These are phyloP conservation scores for Magallana gigas DNA, from an alignment of 1,140 invertebrate species.

Conservation along the genomic window DNA sequence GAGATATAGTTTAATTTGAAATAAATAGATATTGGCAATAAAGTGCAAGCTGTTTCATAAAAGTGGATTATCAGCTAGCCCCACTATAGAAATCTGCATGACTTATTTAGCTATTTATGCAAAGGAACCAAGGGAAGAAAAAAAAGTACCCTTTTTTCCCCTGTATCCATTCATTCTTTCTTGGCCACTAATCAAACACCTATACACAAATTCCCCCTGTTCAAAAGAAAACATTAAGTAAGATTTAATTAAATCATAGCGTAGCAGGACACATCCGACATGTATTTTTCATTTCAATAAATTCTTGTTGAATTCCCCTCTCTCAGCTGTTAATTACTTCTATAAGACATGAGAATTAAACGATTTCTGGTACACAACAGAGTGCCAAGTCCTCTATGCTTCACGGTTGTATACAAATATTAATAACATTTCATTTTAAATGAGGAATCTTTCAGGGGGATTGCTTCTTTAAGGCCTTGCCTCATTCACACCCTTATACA, in stretches of 20 bases:
- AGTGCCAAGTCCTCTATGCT: neutral
- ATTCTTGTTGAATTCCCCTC: constrained; percentile 13
- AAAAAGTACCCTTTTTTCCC: neutral
- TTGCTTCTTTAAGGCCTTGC: neutral
- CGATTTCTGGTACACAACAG: constrained; percentile 27
- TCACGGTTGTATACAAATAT: neutral
- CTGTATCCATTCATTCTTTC: neutral
- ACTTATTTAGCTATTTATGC: constrained; percentile 46
- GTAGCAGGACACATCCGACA: constrained; percentile 16
- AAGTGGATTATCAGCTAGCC: constrained; percentile 21
- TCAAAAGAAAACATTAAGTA: constrained; percentile 39
- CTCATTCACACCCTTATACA: constrained; percentile 11
- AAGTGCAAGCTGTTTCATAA: constrained; percentile 46
- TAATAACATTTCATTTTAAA: constrained; percentile 5
- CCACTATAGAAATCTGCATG: constrained; percentile 33
- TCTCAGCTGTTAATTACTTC: constrained; percentile 30
- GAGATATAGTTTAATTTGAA: constrained; percentile 37
- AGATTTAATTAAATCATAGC: constrained; percentile 43
- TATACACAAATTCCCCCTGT: constrained; percentile 32
- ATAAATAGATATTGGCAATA: constrained; percentile 44
- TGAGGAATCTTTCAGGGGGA: neutral
- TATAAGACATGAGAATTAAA: constrained; percentile 35
- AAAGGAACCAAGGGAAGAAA: constrained; percentile 9
- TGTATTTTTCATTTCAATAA: constrained; percentile 30
- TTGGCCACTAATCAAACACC: constrained; percentile 37